phyloP scores from a whole-genome alignment of 2,888 invertebrate genomes.

The Podabrus alpinus region DNA sequence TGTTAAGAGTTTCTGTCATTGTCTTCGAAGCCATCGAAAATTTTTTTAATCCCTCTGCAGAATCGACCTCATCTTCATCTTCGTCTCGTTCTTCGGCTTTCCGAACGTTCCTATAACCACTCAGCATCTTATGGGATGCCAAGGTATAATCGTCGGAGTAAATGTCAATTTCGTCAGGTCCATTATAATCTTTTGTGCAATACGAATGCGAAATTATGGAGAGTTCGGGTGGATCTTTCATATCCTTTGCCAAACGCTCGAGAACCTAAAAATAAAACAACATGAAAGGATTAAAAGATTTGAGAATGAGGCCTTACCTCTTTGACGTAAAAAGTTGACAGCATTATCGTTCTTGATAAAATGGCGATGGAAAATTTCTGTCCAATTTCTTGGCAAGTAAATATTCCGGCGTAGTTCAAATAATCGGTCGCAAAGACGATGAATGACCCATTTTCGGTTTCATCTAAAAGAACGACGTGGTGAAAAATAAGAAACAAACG shows the following conservation, averaged over 20 bases:
- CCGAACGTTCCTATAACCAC: slow-evolving; percentile 61
- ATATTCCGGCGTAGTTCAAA: slow-evolving; percentile 72
- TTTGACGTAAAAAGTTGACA: slow-evolving; percentile 72
- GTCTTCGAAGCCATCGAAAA: slow-evolving; percentile 58
- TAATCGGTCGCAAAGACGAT: slow-evolving; percentile 78
- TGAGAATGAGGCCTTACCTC: slow-evolving; percentile 59
- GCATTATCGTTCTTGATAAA: slow-evolving; percentile 71
- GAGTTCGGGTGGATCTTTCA: slow-evolving; percentile 76
- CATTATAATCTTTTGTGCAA: slow-evolving; percentile 69
- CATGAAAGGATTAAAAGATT: not conserved
- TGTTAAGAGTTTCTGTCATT: not conserved
- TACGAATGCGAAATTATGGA: slow-evolving; percentile 73
- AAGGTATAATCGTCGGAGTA: slow-evolving; percentile 78
- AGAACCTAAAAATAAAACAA: slow-evolving; percentile 61
- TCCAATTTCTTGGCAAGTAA: slow-evolving; percentile 79
- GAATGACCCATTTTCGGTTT: slow-evolving; percentile 76
- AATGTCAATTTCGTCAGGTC: slow-evolving; percentile 65
- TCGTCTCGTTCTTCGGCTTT: slow-evolving; percentile 75
- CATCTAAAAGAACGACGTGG: slow-evolving; percentile 59
- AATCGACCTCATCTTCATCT: slow-evolving; percentile 62
- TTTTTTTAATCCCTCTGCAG: slow-evolving; percentile 69
- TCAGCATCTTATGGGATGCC: slow-evolving; percentile 72
- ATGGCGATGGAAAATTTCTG: slow-evolving; percentile 81
- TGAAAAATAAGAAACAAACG: not conserved
- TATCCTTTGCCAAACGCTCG: slow-evolving; percentile 63